Conservation (phyloP, 2,888 invertebrate genomes). For the Colostygia pectinataria region DNA sequence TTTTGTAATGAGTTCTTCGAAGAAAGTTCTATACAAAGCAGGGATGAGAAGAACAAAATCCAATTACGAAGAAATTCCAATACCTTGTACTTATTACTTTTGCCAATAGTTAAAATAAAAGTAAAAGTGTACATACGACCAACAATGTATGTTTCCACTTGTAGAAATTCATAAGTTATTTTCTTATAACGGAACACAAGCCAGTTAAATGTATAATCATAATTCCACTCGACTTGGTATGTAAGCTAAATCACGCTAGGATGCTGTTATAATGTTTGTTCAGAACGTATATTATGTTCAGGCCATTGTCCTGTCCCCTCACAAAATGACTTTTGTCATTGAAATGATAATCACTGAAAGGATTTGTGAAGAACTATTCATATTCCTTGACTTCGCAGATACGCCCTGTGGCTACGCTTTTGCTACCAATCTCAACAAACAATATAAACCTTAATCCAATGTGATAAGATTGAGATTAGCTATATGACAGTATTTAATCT, state of each 20-base stretch:
- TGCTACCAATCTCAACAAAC: slow-evolving; percentile 33
- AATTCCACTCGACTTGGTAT: slow-evolving; percentile 29
- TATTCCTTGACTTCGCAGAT: slow-evolving; percentile 75
- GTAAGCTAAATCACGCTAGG: slow-evolving; percentile 22
- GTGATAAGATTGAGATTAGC: slow-evolving; percentile 35
- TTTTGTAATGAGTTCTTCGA: too few relatives aligned
- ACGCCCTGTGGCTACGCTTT: slow-evolving; percentile 76
- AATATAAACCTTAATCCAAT: slow-evolving; percentile 24
- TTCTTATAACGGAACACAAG: neutral
- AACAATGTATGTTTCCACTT: too few relatives aligned
- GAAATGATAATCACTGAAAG: slow-evolving; percentile 80
- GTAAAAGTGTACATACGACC: too few relatives aligned
- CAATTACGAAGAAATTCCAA: too few relatives aligned
- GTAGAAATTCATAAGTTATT: neutral
- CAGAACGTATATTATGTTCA: slow-evolving; percentile 28
- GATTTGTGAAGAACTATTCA: slow-evolving; percentile 78
- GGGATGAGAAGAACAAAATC: too few relatives aligned
- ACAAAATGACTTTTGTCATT: slow-evolving; percentile 76
- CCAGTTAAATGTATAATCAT: neutral
- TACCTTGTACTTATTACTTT: too few relatives aligned
- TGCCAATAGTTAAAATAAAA: too few relatives aligned
- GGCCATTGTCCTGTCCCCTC: slow-evolving; percentile 59
- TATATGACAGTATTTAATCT: slow-evolving; percentile 21
- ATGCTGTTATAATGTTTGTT: slow-evolving; percentile 36
- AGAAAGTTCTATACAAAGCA: too few relatives aligned